phyloP scores from a whole-genome alignment of 2,888 invertebrate genomes.

The Agrilus cyanescens region DNA sequence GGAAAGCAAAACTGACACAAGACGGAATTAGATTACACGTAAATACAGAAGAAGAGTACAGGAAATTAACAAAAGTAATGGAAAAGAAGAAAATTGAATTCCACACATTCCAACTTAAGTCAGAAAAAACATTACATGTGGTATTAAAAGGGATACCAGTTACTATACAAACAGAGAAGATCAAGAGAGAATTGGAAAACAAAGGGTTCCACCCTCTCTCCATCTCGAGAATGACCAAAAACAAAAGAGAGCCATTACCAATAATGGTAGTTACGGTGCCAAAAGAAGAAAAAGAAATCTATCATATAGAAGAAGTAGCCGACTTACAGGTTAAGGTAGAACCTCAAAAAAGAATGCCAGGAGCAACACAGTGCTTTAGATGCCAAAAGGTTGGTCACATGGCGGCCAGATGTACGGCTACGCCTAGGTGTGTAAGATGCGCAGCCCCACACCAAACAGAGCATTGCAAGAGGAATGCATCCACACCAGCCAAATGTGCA shows the following conservation, averaged over 20 bases:
- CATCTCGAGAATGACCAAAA: background rate
- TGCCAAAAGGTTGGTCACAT: constrained; percentile 3
- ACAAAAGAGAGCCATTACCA: background rate
- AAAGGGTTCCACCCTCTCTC: background rate
- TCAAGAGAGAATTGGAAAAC: background rate
- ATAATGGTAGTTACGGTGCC: background rate
- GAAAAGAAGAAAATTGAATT: no score
- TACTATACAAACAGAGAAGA: no score
- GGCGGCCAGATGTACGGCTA: constrained; percentile 1
- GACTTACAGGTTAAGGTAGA: background rate
- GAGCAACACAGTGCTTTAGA: background rate
- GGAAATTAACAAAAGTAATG: no score
- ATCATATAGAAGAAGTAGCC: background rate
- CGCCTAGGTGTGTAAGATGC: background rate
- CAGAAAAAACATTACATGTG: no score
- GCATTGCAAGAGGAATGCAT: background rate
- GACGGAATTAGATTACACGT: no score
- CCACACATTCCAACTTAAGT: no score
- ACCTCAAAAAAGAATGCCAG: background rate
- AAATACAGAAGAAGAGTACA: no score
- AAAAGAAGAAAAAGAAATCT: background rate
- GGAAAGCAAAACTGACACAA: no score
- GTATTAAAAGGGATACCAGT: no score
- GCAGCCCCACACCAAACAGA: background rate
- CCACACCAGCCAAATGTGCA: no score